Evolutionary conservation across 2,113 vertebrate species (phyloP), one percentile per base, ranked within the genome.

Genomic region (Collichthys lucidus): DNA sequence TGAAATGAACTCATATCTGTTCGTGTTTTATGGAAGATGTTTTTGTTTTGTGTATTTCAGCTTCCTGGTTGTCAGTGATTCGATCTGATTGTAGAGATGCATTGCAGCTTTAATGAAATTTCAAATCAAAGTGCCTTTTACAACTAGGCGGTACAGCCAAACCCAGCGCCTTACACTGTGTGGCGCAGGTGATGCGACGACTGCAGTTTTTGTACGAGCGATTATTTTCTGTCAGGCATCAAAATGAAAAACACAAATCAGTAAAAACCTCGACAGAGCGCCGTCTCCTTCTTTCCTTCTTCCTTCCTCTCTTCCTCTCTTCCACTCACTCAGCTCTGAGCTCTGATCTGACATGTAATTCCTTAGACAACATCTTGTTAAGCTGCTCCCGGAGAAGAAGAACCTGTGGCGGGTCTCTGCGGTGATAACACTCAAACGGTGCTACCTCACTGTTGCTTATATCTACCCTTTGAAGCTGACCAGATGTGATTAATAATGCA

Each of bases 401-500:
- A 90, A 73, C 62, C 55, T 63, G 46, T 14, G 24, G 42, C 69
- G 53, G 55, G n/a, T 74, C 65, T 83, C 70, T 69, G 69, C 55
- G 52, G 66, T 74, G 79, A 83, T 85, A 86, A 83, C 77, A 63
- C 52, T 62, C 47, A 68, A 71, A 80, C 14, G 20, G 44, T 74
- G 77, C 84, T 76, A 73, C 80, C 79, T 83, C 60, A 75, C 77
- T 50, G 77, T 70, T 89, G 70, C 86, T 79, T 74, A 82, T 82
- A 72, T 86, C 59, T 65, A 14, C 52, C 62, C 80, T 91, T 86
- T 89, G 85, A 92, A 86, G 91, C 80, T 90, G 88, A 88, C 88
- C 91, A 93, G 82, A 79, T 83, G 80, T 64, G 61, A 93, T 92
- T 82, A 91, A 94, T 94, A 94, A 93, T 91, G 69, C 53, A 92